Conservation (phyloP, 2,888 invertebrate species). For the Cyclophora albipunctata region DNA sequence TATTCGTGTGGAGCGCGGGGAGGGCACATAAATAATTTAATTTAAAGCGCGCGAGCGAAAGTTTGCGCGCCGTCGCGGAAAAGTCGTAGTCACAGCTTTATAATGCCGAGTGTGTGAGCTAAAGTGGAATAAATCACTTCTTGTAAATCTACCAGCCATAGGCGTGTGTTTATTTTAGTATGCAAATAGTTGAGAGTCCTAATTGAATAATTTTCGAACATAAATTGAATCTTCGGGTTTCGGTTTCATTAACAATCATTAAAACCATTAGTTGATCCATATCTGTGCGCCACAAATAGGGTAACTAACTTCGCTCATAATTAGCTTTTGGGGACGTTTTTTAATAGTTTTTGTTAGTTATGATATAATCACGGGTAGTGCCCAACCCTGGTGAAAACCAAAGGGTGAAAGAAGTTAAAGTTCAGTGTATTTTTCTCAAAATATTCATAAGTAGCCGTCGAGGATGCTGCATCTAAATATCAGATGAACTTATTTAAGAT, state of each 20-base stretch:
- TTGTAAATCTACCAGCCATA: conserved; percentile 23
- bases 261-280: conserved; percentile 1
- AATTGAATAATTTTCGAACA: conserved; percentile 18
- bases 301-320: neutral
- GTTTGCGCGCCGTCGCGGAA: conserved; percentile 17
- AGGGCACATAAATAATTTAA: conserved; percentile 53
- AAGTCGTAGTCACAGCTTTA: conserved; percentile 18
- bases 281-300: neutral
- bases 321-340: too few species aligned
- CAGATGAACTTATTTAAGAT: too few species aligned
- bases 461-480: too few species aligned
- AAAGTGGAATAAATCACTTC: conserved; percentile 33
- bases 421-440: too few species aligned
- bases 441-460: too few species aligned
- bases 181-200: conserved; percentile 1
- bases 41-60: conserved; percentile 36
- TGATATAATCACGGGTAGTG: too few species aligned
- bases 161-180: conserved; percentile 3
- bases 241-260: conserved; percentile 13
- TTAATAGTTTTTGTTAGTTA: too few species aligned
- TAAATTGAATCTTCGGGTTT: conserved; percentile 16
- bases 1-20: conserved; percentile 34
- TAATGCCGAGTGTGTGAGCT: conserved; percentile 21
- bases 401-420: too few species aligned
- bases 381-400: too few species aligned